Conservation (phyloP, 2,797 vertebrate genomes). For the Cyprinella venusta region DNA sequence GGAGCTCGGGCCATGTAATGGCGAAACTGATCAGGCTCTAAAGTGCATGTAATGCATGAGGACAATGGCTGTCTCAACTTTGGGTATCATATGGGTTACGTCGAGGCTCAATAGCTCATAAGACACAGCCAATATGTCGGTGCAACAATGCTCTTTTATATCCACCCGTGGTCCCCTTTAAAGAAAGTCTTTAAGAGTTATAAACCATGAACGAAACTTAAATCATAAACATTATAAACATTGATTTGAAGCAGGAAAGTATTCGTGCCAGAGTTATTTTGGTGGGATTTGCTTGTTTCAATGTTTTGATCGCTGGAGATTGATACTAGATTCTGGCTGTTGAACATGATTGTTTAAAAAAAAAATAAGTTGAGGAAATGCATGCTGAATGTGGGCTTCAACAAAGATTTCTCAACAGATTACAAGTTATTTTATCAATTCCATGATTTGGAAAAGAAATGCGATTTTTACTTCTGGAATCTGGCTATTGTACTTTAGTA, state of each 20-base stretch:
- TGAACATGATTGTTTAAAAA: not conserved
- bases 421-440: not conserved
- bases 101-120: not conserved
- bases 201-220: not conserved
- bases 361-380: too few species aligned
- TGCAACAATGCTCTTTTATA: not conserved
- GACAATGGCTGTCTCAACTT: not conserved
- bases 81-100: not conserved
- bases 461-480: not conserved
- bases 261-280: not conserved
- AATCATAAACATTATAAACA: not conserved
- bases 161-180: too few species aligned
- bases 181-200: not conserved
- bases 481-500: not conserved
- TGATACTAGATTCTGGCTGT: not conserved
- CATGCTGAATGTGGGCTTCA: too few species aligned
- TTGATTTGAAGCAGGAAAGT: not conserved
- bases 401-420: not conserved
- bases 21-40: conserved; percentile 13
- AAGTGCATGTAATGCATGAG: not conserved
- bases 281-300: not conserved
- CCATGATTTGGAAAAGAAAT: not conserved
- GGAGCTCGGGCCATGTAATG: not conserved
- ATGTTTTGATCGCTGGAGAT: not conserved
- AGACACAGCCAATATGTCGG: not conserved